Conservation (phyloP, 2,888 invertebrate species). For the Drosophila ezoana region DNA sequence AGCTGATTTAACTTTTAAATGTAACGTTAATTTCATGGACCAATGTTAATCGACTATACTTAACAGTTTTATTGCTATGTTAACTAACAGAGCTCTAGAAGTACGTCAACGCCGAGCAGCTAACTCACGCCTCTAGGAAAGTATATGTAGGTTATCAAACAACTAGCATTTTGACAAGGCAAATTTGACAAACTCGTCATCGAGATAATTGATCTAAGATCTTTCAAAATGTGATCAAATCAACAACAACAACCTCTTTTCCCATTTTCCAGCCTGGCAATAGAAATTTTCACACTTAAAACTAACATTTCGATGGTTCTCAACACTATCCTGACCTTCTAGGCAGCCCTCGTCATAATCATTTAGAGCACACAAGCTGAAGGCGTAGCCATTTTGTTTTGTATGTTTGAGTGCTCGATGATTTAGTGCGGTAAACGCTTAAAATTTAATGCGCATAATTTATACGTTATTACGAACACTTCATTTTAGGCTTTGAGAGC, state of each 20-base stretch:
- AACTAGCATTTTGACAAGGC: too few relatives aligned
- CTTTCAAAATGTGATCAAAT: too few relatives aligned
- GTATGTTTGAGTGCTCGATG: slow-evolving; percentile 46
- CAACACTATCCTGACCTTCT: neutral
- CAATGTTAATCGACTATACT: neutral
- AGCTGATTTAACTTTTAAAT: too few relatives aligned
- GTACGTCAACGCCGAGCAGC: too few relatives aligned
- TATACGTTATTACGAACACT: slow-evolving; percentile 73
- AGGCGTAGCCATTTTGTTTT: slow-evolving; percentile 46
- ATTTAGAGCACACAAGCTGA: slow-evolving; percentile 3
- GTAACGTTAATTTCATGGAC: neutral
- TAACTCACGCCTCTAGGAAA: too few relatives aligned
- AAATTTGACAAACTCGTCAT: too few relatives aligned
- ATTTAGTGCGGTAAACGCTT: slow-evolving; percentile 55
- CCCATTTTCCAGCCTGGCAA: too few relatives aligned
- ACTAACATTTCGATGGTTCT: neutral
- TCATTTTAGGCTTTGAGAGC: slow-evolving; percentile 54
- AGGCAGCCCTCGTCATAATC: slow-evolving; percentile 23
- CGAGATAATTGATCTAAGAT: too few relatives aligned
- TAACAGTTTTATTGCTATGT: too few relatives aligned
- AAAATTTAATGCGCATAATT: slow-evolving; percentile 75
- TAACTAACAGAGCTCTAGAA: neutral
- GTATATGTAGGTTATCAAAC: too few relatives aligned
- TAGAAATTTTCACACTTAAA: neutral
- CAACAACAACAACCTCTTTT: too few relatives aligned